These are phyloP conservation scores for Aplysia californica DNA, from an alignment of 1,140 invertebrate species.

Conservation along the genomic window DNA sequence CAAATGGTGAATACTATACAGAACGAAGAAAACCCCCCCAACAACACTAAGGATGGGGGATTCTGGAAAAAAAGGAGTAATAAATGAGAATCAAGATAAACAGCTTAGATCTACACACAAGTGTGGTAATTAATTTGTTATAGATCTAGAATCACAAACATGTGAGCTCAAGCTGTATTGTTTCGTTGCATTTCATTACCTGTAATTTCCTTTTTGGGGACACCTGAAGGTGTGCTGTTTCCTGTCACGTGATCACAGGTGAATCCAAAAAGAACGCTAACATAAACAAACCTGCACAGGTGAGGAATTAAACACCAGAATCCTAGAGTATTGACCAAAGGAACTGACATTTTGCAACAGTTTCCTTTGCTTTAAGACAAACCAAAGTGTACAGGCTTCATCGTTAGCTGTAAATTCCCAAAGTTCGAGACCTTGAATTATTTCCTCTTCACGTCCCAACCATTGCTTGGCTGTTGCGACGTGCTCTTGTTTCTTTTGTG, in stretches of 20 bases:
- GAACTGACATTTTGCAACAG: background rate
- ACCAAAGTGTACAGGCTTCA: background rate
- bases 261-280: background rate
- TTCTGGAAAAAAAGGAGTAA: too few relatives aligned
- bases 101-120: too few relatives aligned
- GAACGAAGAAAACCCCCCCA: too few relatives aligned
- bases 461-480: too few relatives aligned
- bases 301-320: background rate
- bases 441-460: background rate
- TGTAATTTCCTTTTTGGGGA: background rate
- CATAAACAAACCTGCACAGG: conserved; percentile 9
- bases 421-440: background rate
- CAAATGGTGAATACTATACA: too few relatives aligned
- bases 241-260: conserved; percentile 1
- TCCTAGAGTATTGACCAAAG: background rate
- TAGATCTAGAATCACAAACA: too few relatives aligned
- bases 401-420: background rate
- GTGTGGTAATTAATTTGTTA: too few relatives aligned
- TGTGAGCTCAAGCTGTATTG: too few relatives aligned
- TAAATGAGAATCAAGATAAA: too few relatives aligned
- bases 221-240: background rate
- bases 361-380: background rate
- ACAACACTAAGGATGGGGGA: too few relatives aligned
- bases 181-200: background rate
- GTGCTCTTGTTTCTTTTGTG: too few relatives aligned